phyloP scores from a whole-genome alignment of 2,113 vertebrate genomes.

The Aegotheles bennettii region DNA sequence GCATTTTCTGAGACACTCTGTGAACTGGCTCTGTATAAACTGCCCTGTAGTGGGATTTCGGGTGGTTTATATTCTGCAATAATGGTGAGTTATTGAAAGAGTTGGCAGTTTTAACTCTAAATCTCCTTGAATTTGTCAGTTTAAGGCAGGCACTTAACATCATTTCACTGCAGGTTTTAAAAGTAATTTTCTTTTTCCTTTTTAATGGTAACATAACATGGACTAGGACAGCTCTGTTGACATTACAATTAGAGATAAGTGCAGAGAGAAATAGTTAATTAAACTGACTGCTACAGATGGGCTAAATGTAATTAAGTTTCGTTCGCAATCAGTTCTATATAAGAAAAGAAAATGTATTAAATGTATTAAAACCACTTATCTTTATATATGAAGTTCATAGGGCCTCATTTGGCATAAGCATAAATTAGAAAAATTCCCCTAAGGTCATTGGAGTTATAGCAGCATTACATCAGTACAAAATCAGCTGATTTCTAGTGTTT shows the following conservation, averaged over 20 bases:
- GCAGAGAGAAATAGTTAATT: conserved; percentile 54
- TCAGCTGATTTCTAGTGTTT: background rate
- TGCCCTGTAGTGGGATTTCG: background rate
- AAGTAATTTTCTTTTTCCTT: conserved; percentile 59
- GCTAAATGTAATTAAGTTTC: conserved; percentile 49
- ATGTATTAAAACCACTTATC: background rate
- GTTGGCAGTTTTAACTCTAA: conserved; percentile 51
- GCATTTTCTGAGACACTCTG: background rate
- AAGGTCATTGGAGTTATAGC: background rate
- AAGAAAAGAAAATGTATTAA: conserved; percentile 19
- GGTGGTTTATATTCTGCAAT: conserved; percentile 42
- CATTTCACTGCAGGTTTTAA: conserved; percentile 46
- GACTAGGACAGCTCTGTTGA: conserved; percentile 50
- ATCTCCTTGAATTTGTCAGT: conserved; percentile 59
- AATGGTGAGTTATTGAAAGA: conserved; percentile 34
- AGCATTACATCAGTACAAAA: background rate
- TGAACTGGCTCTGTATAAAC: background rate
- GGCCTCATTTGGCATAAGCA: background rate
- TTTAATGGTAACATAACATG: conserved; percentile 40
- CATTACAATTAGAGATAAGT: conserved; percentile 59
- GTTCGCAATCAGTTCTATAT: conserved; percentile 10
- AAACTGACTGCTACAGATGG: conserved; percentile 33
- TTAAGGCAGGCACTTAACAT: conserved; percentile 55
- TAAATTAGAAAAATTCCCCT: background rate
- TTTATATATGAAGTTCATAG: background rate